Conservation (phyloP, 2,797 vertebrate species). For the Rhinophrynus dorsalis region DNA sequence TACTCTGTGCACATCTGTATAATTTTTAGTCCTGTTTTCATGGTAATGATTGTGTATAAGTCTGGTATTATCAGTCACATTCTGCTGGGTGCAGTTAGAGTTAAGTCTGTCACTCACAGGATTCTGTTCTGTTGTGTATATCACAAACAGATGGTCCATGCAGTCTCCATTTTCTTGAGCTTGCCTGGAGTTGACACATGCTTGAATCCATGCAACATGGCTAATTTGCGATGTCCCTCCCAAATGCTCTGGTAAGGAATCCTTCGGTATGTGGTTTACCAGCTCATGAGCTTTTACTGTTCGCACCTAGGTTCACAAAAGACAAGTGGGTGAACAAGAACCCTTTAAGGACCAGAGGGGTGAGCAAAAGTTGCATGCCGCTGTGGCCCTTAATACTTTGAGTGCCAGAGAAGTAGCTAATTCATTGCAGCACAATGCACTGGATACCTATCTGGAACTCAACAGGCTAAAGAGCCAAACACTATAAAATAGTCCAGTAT, state of each 20-base stretch:
- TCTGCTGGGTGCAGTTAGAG: constrained; percentile 73
- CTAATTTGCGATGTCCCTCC: constrained; percentile 77
- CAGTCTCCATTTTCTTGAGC: constrained; percentile 67
- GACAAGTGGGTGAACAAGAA: no score
- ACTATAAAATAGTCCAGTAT: no score
- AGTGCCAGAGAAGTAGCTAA: no score
- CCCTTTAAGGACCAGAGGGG: no score
- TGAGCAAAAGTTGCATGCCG: no score
- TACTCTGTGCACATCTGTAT: constrained; percentile 58
- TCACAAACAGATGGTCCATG: constrained; percentile 75
- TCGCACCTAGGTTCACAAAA: constrained; percentile 67
- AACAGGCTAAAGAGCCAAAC: no score
- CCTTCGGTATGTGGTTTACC: constrained; percentile 76
- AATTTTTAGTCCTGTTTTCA: constrained; percentile 59
- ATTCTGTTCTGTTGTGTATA: constrained; percentile 72
- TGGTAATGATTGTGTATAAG: constrained; percentile 74
- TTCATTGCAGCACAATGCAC: no score
- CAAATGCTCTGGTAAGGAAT: constrained; percentile 79
- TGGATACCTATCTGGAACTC: no score
- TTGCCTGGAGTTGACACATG: constrained; percentile 71
- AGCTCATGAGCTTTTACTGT: constrained; percentile 79
- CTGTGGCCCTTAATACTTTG: no score
- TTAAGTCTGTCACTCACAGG: constrained; percentile 64
- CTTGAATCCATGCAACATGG: constrained; percentile 82
- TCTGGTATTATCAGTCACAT: constrained; percentile 65